Evolutionary conservation across 2,888 invertebrate genomes (phyloP).

Genomic region (Leptogaster cylindrica): DNA sequence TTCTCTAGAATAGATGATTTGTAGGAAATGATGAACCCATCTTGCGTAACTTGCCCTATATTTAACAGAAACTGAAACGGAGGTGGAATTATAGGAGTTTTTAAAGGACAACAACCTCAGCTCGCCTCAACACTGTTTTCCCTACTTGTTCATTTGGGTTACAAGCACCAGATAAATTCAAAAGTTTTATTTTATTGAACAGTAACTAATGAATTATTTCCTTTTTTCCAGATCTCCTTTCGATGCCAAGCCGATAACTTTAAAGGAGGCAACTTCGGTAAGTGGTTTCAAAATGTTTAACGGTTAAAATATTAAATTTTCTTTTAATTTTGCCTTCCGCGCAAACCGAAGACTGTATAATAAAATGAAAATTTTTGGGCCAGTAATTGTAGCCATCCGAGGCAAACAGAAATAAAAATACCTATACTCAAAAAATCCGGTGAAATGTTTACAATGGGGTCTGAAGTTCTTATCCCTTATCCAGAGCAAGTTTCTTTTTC

Average conservation of each 20-base stretch:
- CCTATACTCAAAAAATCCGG: background rate
- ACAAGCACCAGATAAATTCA: too few relatives aligned
- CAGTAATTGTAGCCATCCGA: slow-evolving; percentile 9
- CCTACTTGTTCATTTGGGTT: too few relatives aligned
- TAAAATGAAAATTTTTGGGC: slow-evolving; percentile 18
- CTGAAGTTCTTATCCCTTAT: background rate
- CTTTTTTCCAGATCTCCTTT: background rate
- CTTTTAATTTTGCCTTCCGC: background rate
- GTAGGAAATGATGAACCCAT: slow-evolving; percentile 1
- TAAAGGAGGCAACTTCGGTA: slow-evolving; percentile 13
- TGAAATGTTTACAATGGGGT: slow-evolving; percentile 18
- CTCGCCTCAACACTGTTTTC: too few relatives aligned
- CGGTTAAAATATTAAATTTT: slow-evolving; percentile 13
- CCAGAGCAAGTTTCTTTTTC: background rate
- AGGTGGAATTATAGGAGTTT: too few relatives aligned
- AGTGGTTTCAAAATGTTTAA: slow-evolving; percentile 4
- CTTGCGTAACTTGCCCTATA: background rate
- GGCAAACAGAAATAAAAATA: slow-evolving; percentile 3
- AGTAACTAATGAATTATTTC: background rate
- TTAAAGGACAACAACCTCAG: too few relatives aligned
- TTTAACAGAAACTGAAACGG: slow-evolving; percentile 2
- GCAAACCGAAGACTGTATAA: background rate
- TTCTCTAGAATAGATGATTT: slow-evolving; percentile 12
- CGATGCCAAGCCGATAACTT: background rate
- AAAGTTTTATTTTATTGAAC: background rate